Evolutionary conservation across 2,888 invertebrate species (phyloP).

Genomic region (Scaptomyza flava): DNA sequence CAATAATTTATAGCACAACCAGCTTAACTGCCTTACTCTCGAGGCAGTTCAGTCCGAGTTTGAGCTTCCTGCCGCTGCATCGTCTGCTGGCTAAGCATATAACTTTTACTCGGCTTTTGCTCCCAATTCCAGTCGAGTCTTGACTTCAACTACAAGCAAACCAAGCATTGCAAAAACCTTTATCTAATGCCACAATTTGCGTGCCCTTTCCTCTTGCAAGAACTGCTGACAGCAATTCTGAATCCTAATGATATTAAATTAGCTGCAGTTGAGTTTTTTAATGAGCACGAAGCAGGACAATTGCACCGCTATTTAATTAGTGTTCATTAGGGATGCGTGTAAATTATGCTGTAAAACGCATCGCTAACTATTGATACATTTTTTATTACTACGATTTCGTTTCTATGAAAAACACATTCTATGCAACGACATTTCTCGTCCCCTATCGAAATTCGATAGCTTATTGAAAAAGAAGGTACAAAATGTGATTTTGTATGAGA

Average conservation of each 20-base stretch:
- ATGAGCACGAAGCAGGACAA: conserved; percentile 25
- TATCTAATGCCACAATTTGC: conserved; percentile 27
- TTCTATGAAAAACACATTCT: too few relatives aligned
- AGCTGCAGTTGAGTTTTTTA: conserved; percentile 40
- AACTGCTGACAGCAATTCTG: too few relatives aligned
- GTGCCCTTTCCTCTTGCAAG: background rate
- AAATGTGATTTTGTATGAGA: too few relatives aligned
- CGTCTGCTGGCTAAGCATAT: conserved; percentile 24
- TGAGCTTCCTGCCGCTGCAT: conserved; percentile 1
- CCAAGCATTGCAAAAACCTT: conserved; percentile 33
- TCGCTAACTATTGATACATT: too few relatives aligned
- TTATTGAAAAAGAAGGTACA: too few relatives aligned
- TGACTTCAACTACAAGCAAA: background rate
- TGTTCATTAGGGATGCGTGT: conserved; percentile 7
- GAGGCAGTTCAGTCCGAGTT: background rate
- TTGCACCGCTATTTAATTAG: conserved; percentile 2
- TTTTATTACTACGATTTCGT: too few relatives aligned
- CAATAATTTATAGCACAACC: conserved; percentile 45
- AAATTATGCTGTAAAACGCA: background rate
- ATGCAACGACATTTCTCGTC: too few relatives aligned
- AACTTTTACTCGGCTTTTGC: conserved; percentile 45
- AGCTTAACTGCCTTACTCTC: background rate
- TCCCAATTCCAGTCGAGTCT: conserved; percentile 29
- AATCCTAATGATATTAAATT: conserved; percentile 45
- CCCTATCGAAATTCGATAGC: too few relatives aligned